phyloP scores from a whole-genome alignment of 2,113 vertebrate genomes.

The Cromileptes altivelis region DNA sequence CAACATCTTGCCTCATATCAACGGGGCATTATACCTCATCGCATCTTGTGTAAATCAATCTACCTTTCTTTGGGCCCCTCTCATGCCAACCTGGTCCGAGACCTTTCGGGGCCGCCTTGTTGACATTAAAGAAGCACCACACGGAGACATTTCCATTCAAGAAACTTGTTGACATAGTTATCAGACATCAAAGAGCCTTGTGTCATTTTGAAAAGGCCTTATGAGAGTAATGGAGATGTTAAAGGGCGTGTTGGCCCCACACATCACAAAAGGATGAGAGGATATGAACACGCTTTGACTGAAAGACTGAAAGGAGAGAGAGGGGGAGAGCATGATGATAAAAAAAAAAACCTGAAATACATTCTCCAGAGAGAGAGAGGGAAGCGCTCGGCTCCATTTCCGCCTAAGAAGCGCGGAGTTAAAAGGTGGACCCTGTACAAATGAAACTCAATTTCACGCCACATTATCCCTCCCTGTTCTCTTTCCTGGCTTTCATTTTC shows the following conservation, averaged over 20 bases:
- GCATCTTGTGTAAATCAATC: slow-evolving; percentile 26
- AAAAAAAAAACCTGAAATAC: slow-evolving; percentile 48
- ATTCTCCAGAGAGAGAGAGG: slow-evolving; percentile 51
- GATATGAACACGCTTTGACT: slow-evolving; percentile 70
- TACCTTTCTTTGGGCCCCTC: slow-evolving; percentile 2
- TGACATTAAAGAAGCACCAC: slow-evolving; percentile 68
- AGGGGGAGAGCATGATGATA: slow-evolving; percentile 44
- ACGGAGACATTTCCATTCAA: slow-evolving; percentile 70
- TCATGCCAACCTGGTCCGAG: slow-evolving; percentile 32
- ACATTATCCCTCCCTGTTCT: slow-evolving; percentile 99
- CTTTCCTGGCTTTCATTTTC: slow-evolving; percentile 99
- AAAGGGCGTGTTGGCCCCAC: slow-evolving; percentile 75
- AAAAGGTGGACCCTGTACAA: slow-evolving; percentile 96
- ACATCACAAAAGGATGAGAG: slow-evolving; percentile 77
- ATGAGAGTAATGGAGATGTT: slow-evolving; percentile 75
- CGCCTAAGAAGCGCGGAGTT: slow-evolving; percentile 87
- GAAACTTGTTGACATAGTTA: slow-evolving; percentile 80
- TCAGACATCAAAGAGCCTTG: slow-evolving; percentile 72
- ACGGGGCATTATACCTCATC: slow-evolving; percentile 1
- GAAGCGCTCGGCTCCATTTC: slow-evolving; percentile 85
- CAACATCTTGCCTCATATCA: slow-evolving; percentile 1
- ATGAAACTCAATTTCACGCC: slow-evolving; percentile 99
- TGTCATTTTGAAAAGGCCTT: slow-evolving; percentile 75
- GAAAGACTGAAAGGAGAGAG: slow-evolving; percentile 62
- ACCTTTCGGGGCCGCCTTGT: slow-evolving; percentile 57